A percentile compares a stretch with the other conserved stretches of the same genome.
phyloP scores from a whole-genome alignment of 2,888 invertebrate genomes.

The Ormyrus thymus region DNA sequence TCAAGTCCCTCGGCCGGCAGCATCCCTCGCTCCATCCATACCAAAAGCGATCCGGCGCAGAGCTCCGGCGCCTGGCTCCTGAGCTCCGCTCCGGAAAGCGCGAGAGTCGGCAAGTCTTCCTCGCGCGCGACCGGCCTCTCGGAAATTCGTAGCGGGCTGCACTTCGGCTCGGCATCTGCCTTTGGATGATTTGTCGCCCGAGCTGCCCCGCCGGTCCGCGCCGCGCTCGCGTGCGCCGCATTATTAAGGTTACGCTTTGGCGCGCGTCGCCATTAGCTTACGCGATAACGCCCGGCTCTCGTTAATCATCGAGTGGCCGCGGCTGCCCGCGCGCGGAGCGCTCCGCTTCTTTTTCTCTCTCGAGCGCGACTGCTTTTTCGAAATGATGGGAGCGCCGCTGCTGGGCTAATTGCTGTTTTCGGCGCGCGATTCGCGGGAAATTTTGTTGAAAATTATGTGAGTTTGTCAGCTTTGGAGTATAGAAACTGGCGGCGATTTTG shows the following conservation, averaged over 20 bases:
- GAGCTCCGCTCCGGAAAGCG: neutral
- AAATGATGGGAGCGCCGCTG: too few species aligned
- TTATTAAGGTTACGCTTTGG: conserved; percentile 61
- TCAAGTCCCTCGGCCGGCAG: too few species aligned
- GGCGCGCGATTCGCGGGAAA: too few species aligned
- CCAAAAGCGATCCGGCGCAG: neutral
- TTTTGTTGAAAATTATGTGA: too few species aligned
- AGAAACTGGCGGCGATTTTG: too few species aligned
- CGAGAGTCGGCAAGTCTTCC: neutral
- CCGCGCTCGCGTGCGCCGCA: conserved; percentile 45
- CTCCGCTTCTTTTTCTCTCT: neutral
- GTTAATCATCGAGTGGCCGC: conserved; percentile 61
- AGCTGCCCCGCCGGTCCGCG: neutral
- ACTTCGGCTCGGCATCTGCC: conserved; percentile 36
- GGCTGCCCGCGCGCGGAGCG: conserved; percentile 53
- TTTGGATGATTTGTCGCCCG: conserved; percentile 37
- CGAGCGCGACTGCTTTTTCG: too few species aligned
- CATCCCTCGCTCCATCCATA: too few species aligned
- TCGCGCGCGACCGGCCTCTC: neutral
- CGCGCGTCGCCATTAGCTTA: conserved; percentile 59
- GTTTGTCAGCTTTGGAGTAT: too few species aligned
- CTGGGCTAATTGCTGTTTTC: too few species aligned
- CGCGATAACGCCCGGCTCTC: conserved; percentile 58
- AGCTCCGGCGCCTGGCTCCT: neutral
- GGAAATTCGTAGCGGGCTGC: conserved; percentile 1